These are phyloP conservation scores for Argyra leucocephala DNA, from an alignment of 2,888 invertebrate species.

Conservation along the genomic window DNA sequence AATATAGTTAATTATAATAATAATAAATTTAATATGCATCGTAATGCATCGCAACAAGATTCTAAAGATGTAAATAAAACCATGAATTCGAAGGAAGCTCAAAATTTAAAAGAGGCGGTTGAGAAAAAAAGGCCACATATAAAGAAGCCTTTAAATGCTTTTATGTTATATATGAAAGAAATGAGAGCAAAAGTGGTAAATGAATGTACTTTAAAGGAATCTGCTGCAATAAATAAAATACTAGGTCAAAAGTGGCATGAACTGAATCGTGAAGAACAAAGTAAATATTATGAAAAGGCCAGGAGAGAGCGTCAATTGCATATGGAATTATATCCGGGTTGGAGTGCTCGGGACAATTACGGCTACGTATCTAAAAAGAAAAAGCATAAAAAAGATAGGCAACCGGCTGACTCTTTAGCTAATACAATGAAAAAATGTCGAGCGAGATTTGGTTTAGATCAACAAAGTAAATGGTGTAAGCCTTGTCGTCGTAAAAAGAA, in stretches of 20 bases:
- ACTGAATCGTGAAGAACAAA: constrained; percentile 97
- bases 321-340: constrained; percentile 98
- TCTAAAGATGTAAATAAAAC: not conserved
- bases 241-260: constrained; percentile 96
- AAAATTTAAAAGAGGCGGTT: constrained; percentile 7
- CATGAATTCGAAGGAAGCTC: constrained; percentile 53
- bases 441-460: constrained; percentile 95
- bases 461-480: constrained; percentile 99
- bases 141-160: constrained; percentile 99
- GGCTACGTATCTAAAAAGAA: constrained; percentile 99
- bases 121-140: constrained; percentile 91
- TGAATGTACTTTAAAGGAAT: constrained; percentile 96
- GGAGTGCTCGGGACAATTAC: constrained; percentile 99
- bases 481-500: constrained; percentile 99
- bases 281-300: constrained; percentile 99
- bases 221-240: constrained; percentile 99
- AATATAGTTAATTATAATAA: not conserved
- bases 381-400: constrained; percentile 98
- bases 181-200: constrained; percentile 98
- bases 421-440: constrained; percentile 99
- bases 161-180: constrained; percentile 99
- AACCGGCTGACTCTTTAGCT: constrained; percentile 99
- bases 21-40: constrained; percentile 46
- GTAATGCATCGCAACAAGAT: constrained; percentile 50
- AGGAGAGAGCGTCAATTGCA: constrained; percentile 97